A percentile compares a stretch with the other conserved stretches of the same genome.
These are phyloP conservation scores for Sphecodes monilicornis DNA, from an alignment of 2,888 invertebrate genomes.

Conservation along the genomic window DNA sequence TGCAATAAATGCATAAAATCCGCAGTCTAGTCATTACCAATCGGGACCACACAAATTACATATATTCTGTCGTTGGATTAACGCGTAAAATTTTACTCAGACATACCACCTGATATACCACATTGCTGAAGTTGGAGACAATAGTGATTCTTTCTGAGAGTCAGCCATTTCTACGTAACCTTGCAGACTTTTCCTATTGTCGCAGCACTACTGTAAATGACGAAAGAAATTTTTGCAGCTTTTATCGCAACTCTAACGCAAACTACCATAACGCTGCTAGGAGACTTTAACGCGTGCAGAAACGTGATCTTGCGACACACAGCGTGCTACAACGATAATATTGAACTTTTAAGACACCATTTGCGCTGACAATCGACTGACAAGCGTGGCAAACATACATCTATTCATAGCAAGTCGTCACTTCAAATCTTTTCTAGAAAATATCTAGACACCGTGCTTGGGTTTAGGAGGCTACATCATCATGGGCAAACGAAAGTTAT, in stretches of 20 bases:
- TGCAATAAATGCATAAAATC: too few species aligned
- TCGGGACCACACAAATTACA: too few species aligned
- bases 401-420: not conserved
- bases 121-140: too few species aligned
- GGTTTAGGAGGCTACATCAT: not conserved
- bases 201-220: not conserved
- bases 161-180: too few species aligned
- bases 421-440: not conserved
- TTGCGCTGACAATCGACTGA: constrained; percentile 1
- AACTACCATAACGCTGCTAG: not conserved
- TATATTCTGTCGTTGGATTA: too few species aligned
- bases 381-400: not conserved
- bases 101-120: too few species aligned
- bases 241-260: constrained; percentile 5
- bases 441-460: not conserved
- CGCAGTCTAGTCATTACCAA: too few species aligned
- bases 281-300: constrained; percentile 13
- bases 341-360: not conserved
- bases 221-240: not conserved
- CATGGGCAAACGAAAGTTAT: too few species aligned
- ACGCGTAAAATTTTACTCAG: too few species aligned
- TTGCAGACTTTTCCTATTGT: not conserved
- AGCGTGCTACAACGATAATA: not conserved
- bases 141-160: too few species aligned
- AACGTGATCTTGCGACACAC: not conserved